Evolutionary conservation across 2,797 vertebrate genomes (phyloP).

Genomic region (Sebastes oblongus): DNA sequence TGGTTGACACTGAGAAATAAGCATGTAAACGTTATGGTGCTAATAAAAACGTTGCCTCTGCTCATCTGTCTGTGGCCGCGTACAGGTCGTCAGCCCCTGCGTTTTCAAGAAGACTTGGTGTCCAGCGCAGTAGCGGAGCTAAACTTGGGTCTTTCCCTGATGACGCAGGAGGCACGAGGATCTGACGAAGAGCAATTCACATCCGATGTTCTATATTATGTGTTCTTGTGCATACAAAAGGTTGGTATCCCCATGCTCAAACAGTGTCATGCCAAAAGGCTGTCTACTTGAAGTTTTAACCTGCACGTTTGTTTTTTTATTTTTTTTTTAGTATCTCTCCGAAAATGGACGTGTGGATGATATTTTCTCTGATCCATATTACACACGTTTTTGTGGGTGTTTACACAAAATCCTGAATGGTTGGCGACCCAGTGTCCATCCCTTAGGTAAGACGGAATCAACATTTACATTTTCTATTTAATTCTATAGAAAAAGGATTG

Average conservation of each 20-base stretch:
- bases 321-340: constrained; percentile 88
- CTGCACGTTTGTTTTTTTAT: not conserved
- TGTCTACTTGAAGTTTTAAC: not conserved
- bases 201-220: constrained; percentile 95
- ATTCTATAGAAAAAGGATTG: not conserved
- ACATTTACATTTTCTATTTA: not conserved
- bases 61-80: not conserved
- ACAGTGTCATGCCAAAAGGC: not conserved
- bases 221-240: constrained; percentile 99
- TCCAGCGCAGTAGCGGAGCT: constrained; percentile 97
- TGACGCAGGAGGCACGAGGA: constrained; percentile 95
- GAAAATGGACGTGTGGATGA: constrained; percentile 98
- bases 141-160: constrained; percentile 93
- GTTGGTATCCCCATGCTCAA: constrained; percentile 65
- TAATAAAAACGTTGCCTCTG: not conserved
- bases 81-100: constrained; percentile 93
- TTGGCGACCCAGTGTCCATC: constrained; percentile 93
- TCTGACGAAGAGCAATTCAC: constrained; percentile 90
- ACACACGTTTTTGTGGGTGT: constrained; percentile 94
- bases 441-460: constrained; percentile 86
- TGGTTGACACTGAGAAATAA: not conserved
- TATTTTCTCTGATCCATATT: constrained; percentile 98
- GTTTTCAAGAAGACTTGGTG: constrained; percentile 97
- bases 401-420: constrained; percentile 94
- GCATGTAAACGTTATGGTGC: not conserved